Evolutionary conservation across 2,113 vertebrate species (phyloP).

Genomic region (Ranitomeya imitator): DNA sequence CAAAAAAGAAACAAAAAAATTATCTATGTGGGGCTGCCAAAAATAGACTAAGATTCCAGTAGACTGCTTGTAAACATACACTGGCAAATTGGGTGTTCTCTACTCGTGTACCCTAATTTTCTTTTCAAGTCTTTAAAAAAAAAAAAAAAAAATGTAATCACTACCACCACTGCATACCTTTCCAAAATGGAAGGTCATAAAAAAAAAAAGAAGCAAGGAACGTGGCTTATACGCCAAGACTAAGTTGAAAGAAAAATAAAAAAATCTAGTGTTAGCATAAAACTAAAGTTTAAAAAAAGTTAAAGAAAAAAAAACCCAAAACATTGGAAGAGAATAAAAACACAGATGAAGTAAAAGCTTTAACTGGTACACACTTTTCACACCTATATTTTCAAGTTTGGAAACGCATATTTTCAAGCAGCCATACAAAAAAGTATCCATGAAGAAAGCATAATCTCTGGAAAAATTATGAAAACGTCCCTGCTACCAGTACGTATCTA

Average conservation of each 20-base stretch:
- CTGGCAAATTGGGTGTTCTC: neutral
- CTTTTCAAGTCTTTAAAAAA: neutral
- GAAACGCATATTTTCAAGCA: conserved; percentile 97
- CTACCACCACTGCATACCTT: conserved; percentile 50
- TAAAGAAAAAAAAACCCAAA: conserved; percentile 55
- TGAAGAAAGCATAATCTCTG: conserved; percentile 96
- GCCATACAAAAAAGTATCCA: conserved; percentile 96
- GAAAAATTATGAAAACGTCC: conserved; percentile 98
- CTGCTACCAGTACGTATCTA: conserved; percentile 97
- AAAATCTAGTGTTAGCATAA: conserved; percentile 67
- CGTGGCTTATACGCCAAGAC: conserved; percentile 63
- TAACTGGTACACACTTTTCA: conserved; percentile 88
- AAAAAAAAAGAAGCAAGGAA: conserved; percentile 58
- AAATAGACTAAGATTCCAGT: neutral
- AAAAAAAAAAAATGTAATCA: neutral
- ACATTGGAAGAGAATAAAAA: conserved; percentile 67
- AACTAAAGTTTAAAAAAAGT: conserved; percentile 52
- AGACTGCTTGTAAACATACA: neutral
- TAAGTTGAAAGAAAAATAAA: conserved; percentile 11
- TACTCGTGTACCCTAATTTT: neutral
- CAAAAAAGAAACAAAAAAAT: neutral
- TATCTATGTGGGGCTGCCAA: neutral
- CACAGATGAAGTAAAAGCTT: conserved; percentile 83
- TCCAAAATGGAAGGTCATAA: conserved; percentile 65
- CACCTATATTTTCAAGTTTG: conserved; percentile 91